These are phyloP conservation scores for Harmothoe impar DNA, from an alignment of 2,888 invertebrate genomes.

Conservation along the genomic window DNA sequence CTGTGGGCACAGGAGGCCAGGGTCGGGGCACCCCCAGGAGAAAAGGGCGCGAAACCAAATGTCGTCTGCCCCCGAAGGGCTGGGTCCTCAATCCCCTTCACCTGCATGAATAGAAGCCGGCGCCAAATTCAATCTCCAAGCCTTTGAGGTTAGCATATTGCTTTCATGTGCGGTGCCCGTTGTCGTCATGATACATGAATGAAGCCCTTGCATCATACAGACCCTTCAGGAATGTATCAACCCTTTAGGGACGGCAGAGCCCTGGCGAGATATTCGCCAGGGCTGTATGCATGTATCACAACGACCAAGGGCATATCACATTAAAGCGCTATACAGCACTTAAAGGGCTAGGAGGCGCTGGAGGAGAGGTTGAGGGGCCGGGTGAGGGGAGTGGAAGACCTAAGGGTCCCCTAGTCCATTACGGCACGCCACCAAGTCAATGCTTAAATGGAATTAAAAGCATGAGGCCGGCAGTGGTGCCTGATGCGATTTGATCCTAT, in stretches of 20 bases:
- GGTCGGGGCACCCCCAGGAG: neutral
- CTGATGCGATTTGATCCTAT: conserved; percentile 45
- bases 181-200: no score
- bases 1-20: neutral
- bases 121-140: conserved; percentile 16
- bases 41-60: neutral
- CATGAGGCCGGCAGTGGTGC: neutral
- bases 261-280: no score
- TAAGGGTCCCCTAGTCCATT: neutral
- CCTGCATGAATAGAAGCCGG: neutral
- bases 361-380: neutral
- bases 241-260: neutral
- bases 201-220: no score
- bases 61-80: neutral
- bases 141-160: no score
- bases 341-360: neutral
- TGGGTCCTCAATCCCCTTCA: conserved; percentile 23
- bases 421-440: neutral
- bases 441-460: conserved; percentile 42
- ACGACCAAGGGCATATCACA: no score
- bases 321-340: no score
- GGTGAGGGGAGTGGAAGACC: neutral
- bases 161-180: no score
- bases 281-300: no score
- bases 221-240: no score